Conservation (phyloP, 2,888 invertebrate species). For the Acleris laterana region DNA sequence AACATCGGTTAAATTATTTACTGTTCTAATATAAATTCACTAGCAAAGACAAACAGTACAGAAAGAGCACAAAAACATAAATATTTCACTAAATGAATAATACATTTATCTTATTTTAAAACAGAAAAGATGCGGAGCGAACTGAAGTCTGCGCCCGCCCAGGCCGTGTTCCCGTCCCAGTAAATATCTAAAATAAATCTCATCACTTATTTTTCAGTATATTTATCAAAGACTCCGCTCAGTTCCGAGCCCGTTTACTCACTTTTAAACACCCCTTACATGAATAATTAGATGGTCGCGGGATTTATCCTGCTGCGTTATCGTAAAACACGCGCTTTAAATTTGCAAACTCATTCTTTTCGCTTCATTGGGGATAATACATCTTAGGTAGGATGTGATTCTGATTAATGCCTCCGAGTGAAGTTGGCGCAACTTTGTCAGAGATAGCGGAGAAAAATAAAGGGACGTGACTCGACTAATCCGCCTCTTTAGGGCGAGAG, state of each 20-base stretch:
- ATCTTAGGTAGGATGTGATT: slow-evolving; percentile 75
- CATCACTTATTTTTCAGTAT: slow-evolving; percentile 66
- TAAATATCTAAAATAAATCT: slow-evolving; percentile 70
- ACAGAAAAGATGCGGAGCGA: slow-evolving; percentile 60
- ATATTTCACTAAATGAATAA: slow-evolving; percentile 49
- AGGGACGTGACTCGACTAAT: slow-evolving; percentile 81
- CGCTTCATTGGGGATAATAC: slow-evolving; percentile 83
- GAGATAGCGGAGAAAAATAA: slow-evolving; percentile 81
- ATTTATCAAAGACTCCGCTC: slow-evolving; percentile 63
- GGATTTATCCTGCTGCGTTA: slow-evolving; percentile 73
- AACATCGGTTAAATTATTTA: background rate
- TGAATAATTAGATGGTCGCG: slow-evolving; percentile 83
- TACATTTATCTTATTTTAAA: slow-evolving; percentile 63
- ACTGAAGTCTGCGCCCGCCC: slow-evolving; percentile 66
- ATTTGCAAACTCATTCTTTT: slow-evolving; percentile 82
- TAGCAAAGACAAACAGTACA: background rate
- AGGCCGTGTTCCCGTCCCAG: slow-evolving; percentile 70
- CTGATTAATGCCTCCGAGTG: slow-evolving; percentile 81
- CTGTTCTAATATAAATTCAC: background rate
- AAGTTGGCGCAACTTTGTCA: slow-evolving; percentile 76
- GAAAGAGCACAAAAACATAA: slow-evolving; percentile 8
- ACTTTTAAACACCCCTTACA: slow-evolving; percentile 80
- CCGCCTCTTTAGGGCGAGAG: slow-evolving; percentile 64
- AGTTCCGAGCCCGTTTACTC: slow-evolving; percentile 68
- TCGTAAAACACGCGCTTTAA: slow-evolving; percentile 81